Conservation (phyloP, 1,140 invertebrate species). For the Drosophila repleta region DNA sequence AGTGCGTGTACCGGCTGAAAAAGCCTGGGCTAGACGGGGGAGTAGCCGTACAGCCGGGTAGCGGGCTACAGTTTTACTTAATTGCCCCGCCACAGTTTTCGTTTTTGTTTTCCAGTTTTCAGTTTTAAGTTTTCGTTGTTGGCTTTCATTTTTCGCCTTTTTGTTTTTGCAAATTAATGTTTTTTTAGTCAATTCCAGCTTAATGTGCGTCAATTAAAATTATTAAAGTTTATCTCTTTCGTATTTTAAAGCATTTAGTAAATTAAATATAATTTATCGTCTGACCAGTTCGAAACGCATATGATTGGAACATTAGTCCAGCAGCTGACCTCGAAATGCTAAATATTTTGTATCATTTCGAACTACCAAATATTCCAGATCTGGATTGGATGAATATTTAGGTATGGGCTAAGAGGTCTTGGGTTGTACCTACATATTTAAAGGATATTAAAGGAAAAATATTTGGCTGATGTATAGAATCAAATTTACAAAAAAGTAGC, state of each 20-base stretch:
- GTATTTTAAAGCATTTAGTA: constrained; percentile 39
- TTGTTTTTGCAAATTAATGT: constrained; percentile 62
- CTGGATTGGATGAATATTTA: no score
- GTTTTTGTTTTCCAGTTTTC: constrained; percentile 30
- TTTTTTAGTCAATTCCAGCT: constrained; percentile 66
- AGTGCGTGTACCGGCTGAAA: constrained; percentile 66
- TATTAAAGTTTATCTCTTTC: constrained; percentile 68
- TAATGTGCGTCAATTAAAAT: constrained; percentile 80
- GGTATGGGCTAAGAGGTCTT: no score
- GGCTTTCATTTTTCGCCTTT: constrained; percentile 65
- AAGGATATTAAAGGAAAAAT: no score
- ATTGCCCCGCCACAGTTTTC: constrained; percentile 39
- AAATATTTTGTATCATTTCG: neutral
- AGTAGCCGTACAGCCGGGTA: neutral
- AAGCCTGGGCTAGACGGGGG: neutral
- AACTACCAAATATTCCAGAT: no score
- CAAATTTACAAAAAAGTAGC: no score
- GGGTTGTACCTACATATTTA: no score
- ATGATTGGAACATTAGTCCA: constrained; percentile 15
- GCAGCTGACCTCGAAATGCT: neutral
- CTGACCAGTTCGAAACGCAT: constrained; percentile 33
- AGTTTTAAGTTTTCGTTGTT: constrained; percentile 23
- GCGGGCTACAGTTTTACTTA: constrained; percentile 36
- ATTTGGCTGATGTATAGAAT: no score
- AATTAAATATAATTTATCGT: constrained; percentile 74